These are phyloP conservation scores for Phalacrocorax brasilianus DNA, from an alignment of 2,113 vertebrate species.

Conservation along the genomic window DNA sequence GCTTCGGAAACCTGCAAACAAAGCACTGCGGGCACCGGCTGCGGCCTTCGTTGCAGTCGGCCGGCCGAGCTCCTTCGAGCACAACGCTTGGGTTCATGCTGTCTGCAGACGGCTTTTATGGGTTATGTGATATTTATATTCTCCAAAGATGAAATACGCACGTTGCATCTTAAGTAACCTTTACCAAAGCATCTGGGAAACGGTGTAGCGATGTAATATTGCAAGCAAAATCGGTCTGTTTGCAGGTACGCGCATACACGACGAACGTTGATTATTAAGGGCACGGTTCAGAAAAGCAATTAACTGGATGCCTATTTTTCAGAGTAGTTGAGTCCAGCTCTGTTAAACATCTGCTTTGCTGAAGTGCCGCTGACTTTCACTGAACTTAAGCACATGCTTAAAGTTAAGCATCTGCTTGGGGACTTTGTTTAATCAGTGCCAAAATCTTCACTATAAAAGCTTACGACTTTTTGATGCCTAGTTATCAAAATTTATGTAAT, in stretches of 20 bases:
- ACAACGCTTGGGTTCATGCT: fast-evolving
- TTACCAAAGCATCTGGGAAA: background rate
- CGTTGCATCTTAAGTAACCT: background rate
- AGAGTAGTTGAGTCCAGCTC: background rate
- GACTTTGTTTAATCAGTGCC: background rate
- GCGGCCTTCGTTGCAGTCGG: fast-evolving
- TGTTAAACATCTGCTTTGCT: constrained; percentile 25
- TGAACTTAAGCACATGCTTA: background rate
- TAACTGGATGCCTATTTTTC: background rate
- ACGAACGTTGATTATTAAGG: background rate
- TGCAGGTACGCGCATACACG: fast-evolving
- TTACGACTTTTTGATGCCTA: constrained; percentile 26
- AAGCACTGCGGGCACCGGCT: background rate
- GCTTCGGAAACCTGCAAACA: background rate
- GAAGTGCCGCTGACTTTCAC: background rate
- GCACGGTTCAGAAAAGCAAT: background rate
- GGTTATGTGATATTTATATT: fast-evolving
- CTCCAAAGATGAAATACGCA: background rate
- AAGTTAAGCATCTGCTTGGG: constrained; percentile 26
- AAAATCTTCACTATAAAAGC: constrained; percentile 16
- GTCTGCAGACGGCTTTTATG: fast-evolving
- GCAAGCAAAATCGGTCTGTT: background rate
- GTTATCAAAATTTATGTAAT: constrained; percentile 59
- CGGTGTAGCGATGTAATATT: background rate
- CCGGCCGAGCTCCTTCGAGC: background rate